Evolutionary conservation across 2,113 vertebrate genomes (phyloP).

Genomic region (Tonatia bakeri): DNA sequence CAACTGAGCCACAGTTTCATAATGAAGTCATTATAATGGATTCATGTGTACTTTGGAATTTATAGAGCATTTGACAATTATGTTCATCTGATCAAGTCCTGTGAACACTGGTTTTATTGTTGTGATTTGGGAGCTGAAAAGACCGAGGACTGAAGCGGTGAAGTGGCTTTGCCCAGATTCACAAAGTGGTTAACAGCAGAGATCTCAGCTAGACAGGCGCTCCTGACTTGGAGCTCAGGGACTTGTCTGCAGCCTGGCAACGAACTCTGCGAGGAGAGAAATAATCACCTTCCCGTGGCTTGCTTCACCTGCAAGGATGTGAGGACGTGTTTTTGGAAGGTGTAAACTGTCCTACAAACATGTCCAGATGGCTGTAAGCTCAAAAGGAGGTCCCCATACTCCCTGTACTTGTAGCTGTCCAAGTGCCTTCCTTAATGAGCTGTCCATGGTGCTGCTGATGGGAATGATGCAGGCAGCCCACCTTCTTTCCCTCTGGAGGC

Average conservation of each 20-base stretch:
- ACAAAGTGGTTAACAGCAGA: not conserved
- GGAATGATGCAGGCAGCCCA: rapidly evolving
- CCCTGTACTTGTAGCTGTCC: not conserved
- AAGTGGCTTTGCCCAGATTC: not conserved
- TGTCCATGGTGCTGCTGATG: not conserved
- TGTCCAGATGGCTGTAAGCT: not conserved
- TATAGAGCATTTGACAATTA: not conserved
- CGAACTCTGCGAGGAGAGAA: not conserved
- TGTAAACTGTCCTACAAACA: not conserved
- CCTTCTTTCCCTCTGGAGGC: not conserved
- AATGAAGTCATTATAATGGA: not conserved
- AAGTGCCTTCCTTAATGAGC: constrained; percentile 34
- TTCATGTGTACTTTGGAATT: not conserved
- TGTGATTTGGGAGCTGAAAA: not conserved
- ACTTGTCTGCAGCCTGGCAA: not conserved
- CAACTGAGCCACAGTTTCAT: not conserved
- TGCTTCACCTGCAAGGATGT: not conserved
- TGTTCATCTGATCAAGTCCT: not conserved
- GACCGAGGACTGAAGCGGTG: not conserved
- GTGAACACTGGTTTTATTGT: not conserved
- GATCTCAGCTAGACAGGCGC: rapidly evolving
- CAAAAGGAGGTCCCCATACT: not conserved
- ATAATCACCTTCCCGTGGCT: not conserved
- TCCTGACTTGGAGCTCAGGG: not conserved
- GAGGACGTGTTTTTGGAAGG: not conserved